A percentile compares a stretch with the other conserved stretches of the same genome.
phyloP scores from a whole-genome alignment of 2,797 vertebrate species.

The Antrozous pallidus region DNA sequence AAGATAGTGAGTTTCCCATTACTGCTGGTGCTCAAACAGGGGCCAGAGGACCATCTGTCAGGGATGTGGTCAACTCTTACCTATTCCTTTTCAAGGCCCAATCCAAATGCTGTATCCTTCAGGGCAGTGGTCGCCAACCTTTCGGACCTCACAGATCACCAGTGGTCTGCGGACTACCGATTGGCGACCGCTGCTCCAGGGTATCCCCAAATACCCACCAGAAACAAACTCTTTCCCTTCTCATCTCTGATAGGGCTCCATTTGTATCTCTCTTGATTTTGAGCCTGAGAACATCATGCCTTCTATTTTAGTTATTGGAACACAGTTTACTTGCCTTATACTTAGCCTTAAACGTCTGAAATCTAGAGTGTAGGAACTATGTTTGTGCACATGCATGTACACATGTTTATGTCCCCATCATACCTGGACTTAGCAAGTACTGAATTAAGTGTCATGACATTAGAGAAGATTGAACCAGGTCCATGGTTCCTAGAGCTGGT shows the following conservation, averaged over 20 bases:
- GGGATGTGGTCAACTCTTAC: neutral
- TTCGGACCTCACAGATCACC: too few relatives aligned
- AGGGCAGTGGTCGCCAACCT: too few relatives aligned
- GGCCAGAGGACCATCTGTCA: neutral
- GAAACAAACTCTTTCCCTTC: neutral
- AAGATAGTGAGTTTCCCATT: neutral
- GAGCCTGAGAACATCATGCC: neutral
- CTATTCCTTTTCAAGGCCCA: neutral
- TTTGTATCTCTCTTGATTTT: neutral
- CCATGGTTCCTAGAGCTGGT: neutral
- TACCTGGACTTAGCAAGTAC: too few relatives aligned
- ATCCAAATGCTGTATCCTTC: neutral
- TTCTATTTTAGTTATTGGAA: neutral
- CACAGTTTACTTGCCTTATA: neutral
- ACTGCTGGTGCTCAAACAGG: neutral
- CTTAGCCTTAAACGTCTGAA: neutral
- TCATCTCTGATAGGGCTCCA: neutral
- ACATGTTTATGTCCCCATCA: neutral
- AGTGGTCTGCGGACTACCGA: too few relatives aligned
- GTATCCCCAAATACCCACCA: neutral
- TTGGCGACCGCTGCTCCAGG: too few relatives aligned
- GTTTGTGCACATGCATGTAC: neutral
- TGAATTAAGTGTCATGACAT: accelerated
- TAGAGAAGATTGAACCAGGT: neutral
- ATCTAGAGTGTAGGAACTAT: neutral